Evolutionary conservation across 1,140 invertebrate genomes (phyloP), one percentile per base, ranked within the genome.

Genomic region (Macrosteles quadrilineatus): DNA sequence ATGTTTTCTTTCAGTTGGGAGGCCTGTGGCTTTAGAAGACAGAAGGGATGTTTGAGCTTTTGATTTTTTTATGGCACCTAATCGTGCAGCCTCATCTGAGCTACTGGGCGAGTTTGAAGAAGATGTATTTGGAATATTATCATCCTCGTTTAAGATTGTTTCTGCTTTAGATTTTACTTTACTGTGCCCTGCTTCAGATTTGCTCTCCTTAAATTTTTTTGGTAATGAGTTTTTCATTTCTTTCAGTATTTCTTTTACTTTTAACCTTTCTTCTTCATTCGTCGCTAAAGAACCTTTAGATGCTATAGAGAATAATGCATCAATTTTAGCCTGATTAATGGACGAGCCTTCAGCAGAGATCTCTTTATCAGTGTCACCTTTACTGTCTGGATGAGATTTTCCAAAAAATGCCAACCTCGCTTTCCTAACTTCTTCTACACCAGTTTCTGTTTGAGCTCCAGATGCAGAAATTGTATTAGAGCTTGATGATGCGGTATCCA

Each of bases 151-250:
- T 3, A 14, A n/a, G 63, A 12, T 69, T 69, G 36, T 32, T 43
- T 36, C 32, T 12, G 29, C 27, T 1, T 21, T 47, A 30, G 17
- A 53, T 9, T 68, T 40, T 30, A n/a, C 23, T 66, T 74, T 63
- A 68, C 9, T 21, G 55, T 53, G 27, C 4, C 50, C 50, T 55
- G 32, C 40, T 17, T 17, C 59, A 11, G 27, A 17, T 25, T 50
- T 21, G 63, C 74, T 77, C 0, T 73, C 66, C 31, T 79, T 78
- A 17, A 76, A 74, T 31, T 82, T 74, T 75, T 87, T 87, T 1
- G 87, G 84, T 71, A 88, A 74, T 19, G 86, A 87, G 76, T 87
- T 84, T 74, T 88, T 87, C 86, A 88, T 87, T 76, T 88, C 86
- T 73, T 87, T 87, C 68, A 88, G 72, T 82, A 87, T 86, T 74